Evolutionary conservation across 35 echinoderm and acorn worm species (phyloP).

Genomic region (Eucidaris tribuloides): DNA sequence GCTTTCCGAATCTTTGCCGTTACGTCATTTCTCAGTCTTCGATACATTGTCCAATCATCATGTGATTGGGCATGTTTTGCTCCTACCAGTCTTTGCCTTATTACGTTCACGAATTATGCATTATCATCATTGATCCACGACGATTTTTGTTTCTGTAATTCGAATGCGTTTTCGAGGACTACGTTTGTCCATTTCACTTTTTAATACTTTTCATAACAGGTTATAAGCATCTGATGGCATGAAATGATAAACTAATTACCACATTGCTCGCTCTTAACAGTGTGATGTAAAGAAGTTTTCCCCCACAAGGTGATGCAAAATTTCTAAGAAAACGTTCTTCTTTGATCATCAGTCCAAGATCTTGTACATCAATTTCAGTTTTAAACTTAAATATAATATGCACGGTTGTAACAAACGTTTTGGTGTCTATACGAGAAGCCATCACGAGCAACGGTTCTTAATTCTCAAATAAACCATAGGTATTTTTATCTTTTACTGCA

Average conservation of each 20-base stretch:
- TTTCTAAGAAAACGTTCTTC: too few species aligned
- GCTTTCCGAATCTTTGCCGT: not conserved
- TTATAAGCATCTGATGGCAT: not conserved
- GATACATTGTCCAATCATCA: not conserved
- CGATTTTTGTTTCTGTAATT: not conserved
- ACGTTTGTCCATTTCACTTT: not conserved
- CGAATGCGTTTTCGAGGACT: not conserved
- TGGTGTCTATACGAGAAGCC: too few species aligned
- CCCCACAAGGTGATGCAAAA: too few species aligned
- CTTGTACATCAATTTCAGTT: too few species aligned
- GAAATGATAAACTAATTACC: not conserved
- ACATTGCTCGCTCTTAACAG: too few species aligned
- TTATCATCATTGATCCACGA: not conserved
- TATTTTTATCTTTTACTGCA: too few species aligned
- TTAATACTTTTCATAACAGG: not conserved
- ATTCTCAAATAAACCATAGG: too few species aligned
- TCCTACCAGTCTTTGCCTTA: not conserved
- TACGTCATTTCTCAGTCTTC: not conserved
- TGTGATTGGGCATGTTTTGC: not conserved
- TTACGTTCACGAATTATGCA: not conserved
- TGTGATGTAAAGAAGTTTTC: too few species aligned
- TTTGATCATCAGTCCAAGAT: too few species aligned
- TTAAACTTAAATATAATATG: too few species aligned
- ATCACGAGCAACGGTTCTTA: too few species aligned
- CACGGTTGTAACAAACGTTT: too few species aligned